phyloP scores from a whole-genome alignment of 2,888 invertebrate species.

The Alsophila aescularia region DNA sequence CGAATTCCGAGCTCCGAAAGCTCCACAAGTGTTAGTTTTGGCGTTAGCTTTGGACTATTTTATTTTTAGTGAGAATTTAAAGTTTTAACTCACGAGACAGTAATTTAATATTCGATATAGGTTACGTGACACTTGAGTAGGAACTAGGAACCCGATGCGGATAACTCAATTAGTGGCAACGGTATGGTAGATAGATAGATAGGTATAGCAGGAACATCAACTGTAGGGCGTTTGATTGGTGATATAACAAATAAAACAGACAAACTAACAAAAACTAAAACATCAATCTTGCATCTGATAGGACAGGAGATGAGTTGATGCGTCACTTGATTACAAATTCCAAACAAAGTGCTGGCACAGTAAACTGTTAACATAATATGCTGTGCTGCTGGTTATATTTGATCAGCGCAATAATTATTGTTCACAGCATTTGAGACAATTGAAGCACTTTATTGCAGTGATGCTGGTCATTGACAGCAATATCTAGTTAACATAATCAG shows the following conservation, averaged over 20 bases:
- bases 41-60: conserved; percentile 32
- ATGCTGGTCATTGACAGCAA: conserved; percentile 8
- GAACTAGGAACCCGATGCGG: conserved; percentile 32
- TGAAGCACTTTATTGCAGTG: not conserved
- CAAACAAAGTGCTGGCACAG: not conserved
- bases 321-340: not conserved
- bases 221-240: not conserved
- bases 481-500: not conserved
- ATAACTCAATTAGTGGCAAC: conserved; percentile 47
- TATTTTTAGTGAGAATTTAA: conserved; percentile 27
- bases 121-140: conserved; percentile 28
- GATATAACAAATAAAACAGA: not conserved
- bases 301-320: not conserved
- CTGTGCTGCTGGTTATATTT: not conserved
- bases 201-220: not conserved
- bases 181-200: conserved; percentile 4
- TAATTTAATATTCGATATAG: conserved; percentile 23
- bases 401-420: not conserved
- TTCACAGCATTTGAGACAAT: conserved; percentile 1
- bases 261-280: not conserved
- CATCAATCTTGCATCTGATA: not conserved
- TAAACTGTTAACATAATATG: not conserved
- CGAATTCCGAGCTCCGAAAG: conserved; percentile 35
- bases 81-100: conserved; percentile 21
- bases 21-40: conserved; percentile 37